phyloP scores from a whole-genome alignment of 1,140 invertebrate species.

The Drosophila ambigua region DNA sequence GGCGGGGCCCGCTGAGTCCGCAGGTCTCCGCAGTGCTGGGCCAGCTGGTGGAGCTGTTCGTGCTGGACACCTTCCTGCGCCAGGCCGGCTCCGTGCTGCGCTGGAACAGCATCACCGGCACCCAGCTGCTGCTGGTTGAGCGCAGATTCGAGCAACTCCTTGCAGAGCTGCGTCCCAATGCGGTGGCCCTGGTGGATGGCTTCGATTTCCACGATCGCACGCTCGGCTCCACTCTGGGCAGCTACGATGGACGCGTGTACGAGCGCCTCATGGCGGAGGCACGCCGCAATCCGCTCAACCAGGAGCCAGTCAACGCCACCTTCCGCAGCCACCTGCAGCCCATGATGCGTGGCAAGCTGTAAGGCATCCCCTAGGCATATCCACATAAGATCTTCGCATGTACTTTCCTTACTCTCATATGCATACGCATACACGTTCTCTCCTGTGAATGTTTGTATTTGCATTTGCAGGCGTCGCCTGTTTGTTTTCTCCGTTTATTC shows the following conservation, averaged over 20 bases:
- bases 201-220: constrained; percentile 94
- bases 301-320: constrained; percentile 89
- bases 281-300: constrained; percentile 93
- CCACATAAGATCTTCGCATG: too few species aligned
- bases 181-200: constrained; percentile 94
- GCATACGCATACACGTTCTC: too few species aligned
- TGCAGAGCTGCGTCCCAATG: constrained; percentile 90
- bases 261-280: constrained; percentile 94
- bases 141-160: constrained; percentile 88
- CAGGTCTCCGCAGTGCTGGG: constrained; percentile 86
- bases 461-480: neutral
- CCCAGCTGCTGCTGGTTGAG: constrained; percentile 88
- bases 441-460: too few species aligned
- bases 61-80: constrained; percentile 89
- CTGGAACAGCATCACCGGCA: constrained; percentile 86
- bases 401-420: too few species aligned
- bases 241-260: constrained; percentile 96
- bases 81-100: constrained; percentile 90
- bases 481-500: constrained; percentile 42
- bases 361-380: constrained; percentile 19
- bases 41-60: constrained; percentile 91
- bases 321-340: constrained; percentile 91
- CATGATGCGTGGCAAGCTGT: constrained; percentile 89
- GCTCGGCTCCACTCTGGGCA: constrained; percentile 92
- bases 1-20: constrained; percentile 82